Evolutionary conservation across 2,113 vertebrate genomes (phyloP), one percentile per base, ranked within the genome.

Genomic region (Polypterus senegalus): DNA sequence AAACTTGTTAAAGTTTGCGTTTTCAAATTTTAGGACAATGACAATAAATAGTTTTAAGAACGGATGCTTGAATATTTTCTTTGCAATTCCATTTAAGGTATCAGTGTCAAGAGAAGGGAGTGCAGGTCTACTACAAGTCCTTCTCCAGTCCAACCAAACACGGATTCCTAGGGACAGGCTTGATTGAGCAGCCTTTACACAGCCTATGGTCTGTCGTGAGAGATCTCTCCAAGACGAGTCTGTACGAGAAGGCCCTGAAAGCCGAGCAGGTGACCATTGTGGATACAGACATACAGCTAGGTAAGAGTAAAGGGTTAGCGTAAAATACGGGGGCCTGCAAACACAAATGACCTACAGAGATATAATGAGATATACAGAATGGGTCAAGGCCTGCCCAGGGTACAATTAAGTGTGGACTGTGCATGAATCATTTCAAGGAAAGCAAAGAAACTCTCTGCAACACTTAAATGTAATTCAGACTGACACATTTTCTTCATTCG

Each of bases 221-320:
- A 64, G 91, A 97, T 60, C 85, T 88, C 61, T 88, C 85, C 67
- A 88, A 88, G 71, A 84, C 83, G 77, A 88, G 87, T 5, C 71
- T 88, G 8, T 98, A 92, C 0, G 86, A 99, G 71, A 83, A 82
- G 67, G 86, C 89, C 0, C 79, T 97, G 65, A 88, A 76, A 56
- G 89, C 84, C 54, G 86, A 87, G 7, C 86, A 79, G 78, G 80
- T 96, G 46, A 89, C 89, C 64, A 88, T 85, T 77, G 84, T 97
- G 70, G 89, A 89, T 78, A 86, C 86, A 75, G 83, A 79, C 59
- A 92, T 92, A 71, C 89, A 92, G 74, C 77, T 99, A 69, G 93
- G 94, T 98, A 72, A 87, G 88, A 66, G 2, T 46, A 27, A 27
- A 27, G 27, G 27, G 27, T 27, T 27, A 27, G 3, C 9, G 5